Conservation (phyloP, 2,113 vertebrate genomes). For the Desmodus rotundus region DNA sequence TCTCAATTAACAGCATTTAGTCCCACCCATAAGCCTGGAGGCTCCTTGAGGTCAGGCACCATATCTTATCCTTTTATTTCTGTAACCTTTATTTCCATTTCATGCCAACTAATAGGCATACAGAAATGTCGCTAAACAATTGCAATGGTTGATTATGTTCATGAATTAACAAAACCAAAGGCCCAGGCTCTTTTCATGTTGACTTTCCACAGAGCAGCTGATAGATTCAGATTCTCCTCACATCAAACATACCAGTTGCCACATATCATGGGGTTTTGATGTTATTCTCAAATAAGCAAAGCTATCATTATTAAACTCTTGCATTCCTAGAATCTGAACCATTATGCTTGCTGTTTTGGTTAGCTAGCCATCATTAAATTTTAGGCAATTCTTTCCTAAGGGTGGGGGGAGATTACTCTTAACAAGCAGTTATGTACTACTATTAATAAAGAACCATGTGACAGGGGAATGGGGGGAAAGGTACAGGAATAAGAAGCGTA, state of each 20-base stretch:
- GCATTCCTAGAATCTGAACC: neutral
- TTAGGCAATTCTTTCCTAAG: neutral
- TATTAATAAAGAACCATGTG: neutral
- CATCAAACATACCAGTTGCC: neutral
- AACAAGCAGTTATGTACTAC: neutral
- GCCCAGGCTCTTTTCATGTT: neutral
- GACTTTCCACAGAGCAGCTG: neutral
- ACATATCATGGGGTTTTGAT: neutral
- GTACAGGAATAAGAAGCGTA: too few species aligned
- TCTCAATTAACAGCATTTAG: neutral
- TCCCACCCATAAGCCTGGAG: neutral
- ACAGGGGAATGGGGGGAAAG: neutral
- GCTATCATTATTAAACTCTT: neutral
- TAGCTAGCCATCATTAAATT: neutral
- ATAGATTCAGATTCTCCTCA: neutral
- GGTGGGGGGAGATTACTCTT: neutral
- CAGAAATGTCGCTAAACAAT: neutral
- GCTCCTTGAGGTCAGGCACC: neutral
- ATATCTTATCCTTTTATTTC: neutral
- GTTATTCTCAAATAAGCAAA: neutral
- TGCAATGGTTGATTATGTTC: neutral
- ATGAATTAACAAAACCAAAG: slow-evolving; percentile 31
- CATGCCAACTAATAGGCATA: neutral
- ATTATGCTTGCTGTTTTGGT: neutral
- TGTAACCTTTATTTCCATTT: neutral